phyloP scores from a whole-genome alignment of 2,113 vertebrate species.

The Odocoileus virginianus region DNA sequence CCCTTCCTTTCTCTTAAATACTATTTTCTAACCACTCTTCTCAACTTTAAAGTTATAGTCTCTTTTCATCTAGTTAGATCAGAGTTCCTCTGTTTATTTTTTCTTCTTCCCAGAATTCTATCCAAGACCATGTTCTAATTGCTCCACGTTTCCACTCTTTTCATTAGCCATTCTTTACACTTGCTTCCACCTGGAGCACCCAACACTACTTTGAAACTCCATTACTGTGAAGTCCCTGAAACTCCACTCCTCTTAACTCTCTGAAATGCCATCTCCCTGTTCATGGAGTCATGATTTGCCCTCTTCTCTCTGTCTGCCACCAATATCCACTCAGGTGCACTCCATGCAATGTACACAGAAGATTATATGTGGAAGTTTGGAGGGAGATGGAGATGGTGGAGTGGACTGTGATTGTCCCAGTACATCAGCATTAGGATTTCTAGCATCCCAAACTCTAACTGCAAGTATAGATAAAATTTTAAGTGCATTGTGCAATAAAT shows the following conservation, averaged over 20 bases:
- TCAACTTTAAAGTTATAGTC: neutral
- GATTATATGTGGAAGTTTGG: neutral
- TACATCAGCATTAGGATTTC: neutral
- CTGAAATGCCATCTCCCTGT: neutral
- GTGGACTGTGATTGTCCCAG: neutral
- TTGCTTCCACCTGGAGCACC: neutral
- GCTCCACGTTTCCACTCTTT: neutral
- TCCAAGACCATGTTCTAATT: neutral
- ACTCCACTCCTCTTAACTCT: neutral
- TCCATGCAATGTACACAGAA: neutral
- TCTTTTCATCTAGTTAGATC: neutral
- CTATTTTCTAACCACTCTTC: neutral
- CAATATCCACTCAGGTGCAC: too few species aligned
- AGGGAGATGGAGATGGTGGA: neutral
- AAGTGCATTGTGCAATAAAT: neutral
- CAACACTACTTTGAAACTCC: neutral
- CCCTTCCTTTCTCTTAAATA: neutral
- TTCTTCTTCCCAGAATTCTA: neutral
- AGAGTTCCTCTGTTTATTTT: neutral
- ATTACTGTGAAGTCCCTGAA: neutral
- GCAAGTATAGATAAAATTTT: neutral
- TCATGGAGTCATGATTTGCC: neutral
- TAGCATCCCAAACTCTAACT: neutral
- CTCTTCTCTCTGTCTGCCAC: neutral
- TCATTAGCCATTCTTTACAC: neutral